Evolutionary conservation across 2,113 vertebrate species (phyloP).

Genomic region (Rhea americana): DNA sequence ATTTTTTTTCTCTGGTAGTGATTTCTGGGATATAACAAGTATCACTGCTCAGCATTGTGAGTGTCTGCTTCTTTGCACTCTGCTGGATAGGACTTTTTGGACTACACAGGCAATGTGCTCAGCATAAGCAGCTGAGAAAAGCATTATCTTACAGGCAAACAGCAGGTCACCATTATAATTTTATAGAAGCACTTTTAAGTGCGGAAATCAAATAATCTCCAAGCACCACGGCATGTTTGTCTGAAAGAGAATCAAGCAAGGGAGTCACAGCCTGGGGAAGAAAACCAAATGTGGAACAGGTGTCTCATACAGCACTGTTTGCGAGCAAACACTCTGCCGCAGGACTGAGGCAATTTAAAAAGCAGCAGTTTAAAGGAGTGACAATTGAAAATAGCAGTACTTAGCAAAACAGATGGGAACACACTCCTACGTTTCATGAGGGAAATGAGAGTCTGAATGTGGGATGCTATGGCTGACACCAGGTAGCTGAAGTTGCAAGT

Average conservation of each 20-base stretch:
- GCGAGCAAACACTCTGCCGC: neutral
- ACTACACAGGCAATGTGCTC: neutral
- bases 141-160: neutral
- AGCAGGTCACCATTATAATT: neutral
- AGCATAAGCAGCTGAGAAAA: neutral
- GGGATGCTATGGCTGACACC: neutral
- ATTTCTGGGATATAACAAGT: neutral
- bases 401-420: neutral
- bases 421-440: fast-evolving
- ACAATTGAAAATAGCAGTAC: fast-evolving
- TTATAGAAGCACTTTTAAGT: neutral
- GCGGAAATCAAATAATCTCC: neutral
- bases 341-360: neutral
- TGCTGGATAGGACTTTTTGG: neutral
- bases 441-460: neutral
- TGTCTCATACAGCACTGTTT: fast-evolving
- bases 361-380: neutral
- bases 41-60: neutral
- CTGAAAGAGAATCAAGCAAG: neutral
- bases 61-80: neutral
- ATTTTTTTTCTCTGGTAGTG: neutral
- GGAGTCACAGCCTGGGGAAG: neutral
- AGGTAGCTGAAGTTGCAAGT: neutral
- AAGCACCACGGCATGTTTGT: neutral
- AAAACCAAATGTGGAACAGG: neutral